phyloP scores from a whole-genome alignment of 2,797 vertebrate species.

The Moxostoma hubbsi region DNA sequence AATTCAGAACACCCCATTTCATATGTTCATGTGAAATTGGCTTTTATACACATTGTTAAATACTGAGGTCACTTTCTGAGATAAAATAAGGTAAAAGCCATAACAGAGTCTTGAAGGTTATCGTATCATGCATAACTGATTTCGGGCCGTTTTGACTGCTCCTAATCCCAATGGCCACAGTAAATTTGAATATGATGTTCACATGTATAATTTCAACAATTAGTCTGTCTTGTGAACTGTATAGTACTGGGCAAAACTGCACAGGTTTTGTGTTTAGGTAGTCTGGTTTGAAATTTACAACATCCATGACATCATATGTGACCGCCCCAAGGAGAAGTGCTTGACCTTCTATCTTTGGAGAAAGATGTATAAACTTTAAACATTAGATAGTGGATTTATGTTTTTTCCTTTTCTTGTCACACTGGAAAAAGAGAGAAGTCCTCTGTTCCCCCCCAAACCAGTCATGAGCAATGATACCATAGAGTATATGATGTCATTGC shows the following conservation, averaged over 20 bases:
- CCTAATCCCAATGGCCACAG: not conserved
- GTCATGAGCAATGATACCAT: not conserved
- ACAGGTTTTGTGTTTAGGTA: conserved; percentile 1
- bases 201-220: not conserved
- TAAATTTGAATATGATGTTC: conserved; percentile 2
- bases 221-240: not conserved
- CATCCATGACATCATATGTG: conserved; percentile 28
- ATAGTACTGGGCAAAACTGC: not conserved
- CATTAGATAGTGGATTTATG: not conserved
- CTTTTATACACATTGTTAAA: not conserved
- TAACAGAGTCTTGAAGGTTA: not conserved
- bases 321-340: not conserved
- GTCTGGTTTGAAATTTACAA: conserved; percentile 31
- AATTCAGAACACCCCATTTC: not conserved
- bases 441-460: not conserved
- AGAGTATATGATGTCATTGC: not conserved
- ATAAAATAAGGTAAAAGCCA: not conserved
- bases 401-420: not conserved
- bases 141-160: not conserved
- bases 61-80: not conserved
- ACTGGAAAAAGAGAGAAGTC: not conserved
- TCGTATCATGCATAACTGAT: not conserved
- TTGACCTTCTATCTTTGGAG: not conserved
- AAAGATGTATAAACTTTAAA: not conserved
- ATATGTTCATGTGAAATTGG: not conserved